A percentile compares a stretch with the other conserved stretches of the same genome.
These are phyloP conservation scores for Idaea aversata DNA, from an alignment of 2,888 invertebrate species.

Conservation along the genomic window DNA sequence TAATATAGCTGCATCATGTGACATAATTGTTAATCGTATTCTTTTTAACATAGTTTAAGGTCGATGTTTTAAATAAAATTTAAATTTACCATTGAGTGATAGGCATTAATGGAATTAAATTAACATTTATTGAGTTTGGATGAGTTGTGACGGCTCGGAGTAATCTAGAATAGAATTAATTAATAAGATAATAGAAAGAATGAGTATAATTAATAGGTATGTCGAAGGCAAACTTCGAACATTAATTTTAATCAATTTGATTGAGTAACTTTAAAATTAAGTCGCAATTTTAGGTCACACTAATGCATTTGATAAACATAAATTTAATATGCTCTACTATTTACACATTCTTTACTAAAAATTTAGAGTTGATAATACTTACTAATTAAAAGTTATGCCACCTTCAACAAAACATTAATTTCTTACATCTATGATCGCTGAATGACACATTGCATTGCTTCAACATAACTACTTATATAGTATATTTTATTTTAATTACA, in stretches of 20 bases:
- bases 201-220: background rate
- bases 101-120: background rate
- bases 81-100: background rate
- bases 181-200: background rate
- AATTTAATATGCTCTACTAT: background rate
- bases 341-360: background rate
- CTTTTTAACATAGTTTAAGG: background rate
- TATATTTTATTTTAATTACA: constrained; percentile 14
- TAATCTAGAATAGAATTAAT: background rate
- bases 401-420: constrained; percentile 3
- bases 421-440: constrained; percentile 9
- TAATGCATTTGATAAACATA: background rate
- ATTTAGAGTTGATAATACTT: background rate
- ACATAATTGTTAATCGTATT: background rate
- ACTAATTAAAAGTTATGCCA: background rate
- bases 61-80: background rate
- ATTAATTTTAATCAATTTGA: constrained; percentile 1
- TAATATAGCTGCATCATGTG: too few relatives aligned
- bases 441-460: constrained; percentile 31
- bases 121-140: background rate
- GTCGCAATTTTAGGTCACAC: background rate
- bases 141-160: background rate
- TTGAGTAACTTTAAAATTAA: background rate
- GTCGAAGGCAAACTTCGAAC: background rate
- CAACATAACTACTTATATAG: constrained; percentile 20